Evolutionary conservation across 2,113 vertebrate genomes (phyloP), one percentile per base, ranked within the genome.

Genomic region (Carassius carassius): DNA sequence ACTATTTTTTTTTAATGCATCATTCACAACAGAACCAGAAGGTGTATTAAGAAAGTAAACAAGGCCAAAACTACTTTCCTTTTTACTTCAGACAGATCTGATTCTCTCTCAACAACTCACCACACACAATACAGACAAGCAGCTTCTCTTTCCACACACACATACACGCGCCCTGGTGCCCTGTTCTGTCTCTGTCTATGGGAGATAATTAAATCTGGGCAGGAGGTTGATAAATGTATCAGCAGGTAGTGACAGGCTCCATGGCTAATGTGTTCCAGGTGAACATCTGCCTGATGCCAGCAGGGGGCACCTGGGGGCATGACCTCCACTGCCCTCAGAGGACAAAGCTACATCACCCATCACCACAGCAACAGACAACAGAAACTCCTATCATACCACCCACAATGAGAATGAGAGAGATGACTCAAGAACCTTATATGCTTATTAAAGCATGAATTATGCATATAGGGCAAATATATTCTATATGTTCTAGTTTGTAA

Each of bases 161-260:
- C 65, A 35, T 6, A 23, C 72, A 23, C 56, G 17, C 17, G 23
- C 5, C 54, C n/a, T 58, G 32, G 23, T 35, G 58, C 54, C 67
- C 70, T 65, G 49, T 35, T 67, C 79, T 44, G 16, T 75, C 23
- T 35, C 70, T 25, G 69, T 69, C 73, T 77, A 58, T 23, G 37
- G 49, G 49, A 47, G 35, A 78, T 78, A 77, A 81, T 77, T 75
- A 82, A 78, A 83, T 58, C 62, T 62, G 74, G 74, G 60, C 62
- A 77, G 62, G 49, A 69, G 80, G 73, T 82, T 86, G 81, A 83
- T 86, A 67, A 82, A 86, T 83, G 85, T 70, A 82, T 78, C 74
- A 60, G 81, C 73, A 47, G 63, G 81, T 70, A 58, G 76, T 54
- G 75, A 54, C 81, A 60, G 32, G 51, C 62, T 70, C 81, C 74